phyloP scores from a whole-genome alignment of 2,797 vertebrate genomes.

The Tragopan temminckii region DNA sequence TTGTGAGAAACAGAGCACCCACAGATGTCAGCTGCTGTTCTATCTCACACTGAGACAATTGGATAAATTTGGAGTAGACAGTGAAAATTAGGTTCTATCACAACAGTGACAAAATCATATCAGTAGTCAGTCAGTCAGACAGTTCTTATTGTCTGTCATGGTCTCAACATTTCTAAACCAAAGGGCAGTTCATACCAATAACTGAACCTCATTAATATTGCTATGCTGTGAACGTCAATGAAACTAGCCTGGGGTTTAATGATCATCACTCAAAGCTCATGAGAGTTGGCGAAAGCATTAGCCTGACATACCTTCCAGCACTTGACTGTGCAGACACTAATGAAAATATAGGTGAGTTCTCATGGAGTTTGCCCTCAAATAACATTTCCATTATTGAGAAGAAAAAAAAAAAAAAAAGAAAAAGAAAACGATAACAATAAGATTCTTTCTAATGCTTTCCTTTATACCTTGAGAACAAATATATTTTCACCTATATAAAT shows the following conservation, averaged over 20 bases:
- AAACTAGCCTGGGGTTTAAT: not conserved
- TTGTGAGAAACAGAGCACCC: conserved; percentile 29
- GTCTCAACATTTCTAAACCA: not conserved
- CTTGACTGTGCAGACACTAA: not conserved
- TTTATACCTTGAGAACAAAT: not conserved
- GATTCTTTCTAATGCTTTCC: not conserved
- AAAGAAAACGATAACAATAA: too few relatives aligned
- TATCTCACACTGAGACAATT: not conserved
- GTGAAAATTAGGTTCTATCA: not conserved
- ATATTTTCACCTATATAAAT: not conserved
- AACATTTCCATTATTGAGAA: accelerated
- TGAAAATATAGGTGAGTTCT: not conserved
- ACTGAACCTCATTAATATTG: not conserved
- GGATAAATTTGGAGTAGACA: conserved; percentile 7
- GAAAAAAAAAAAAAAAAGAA: not conserved
- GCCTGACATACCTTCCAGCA: not conserved
- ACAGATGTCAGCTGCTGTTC: conserved; percentile 52
- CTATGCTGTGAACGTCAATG: not conserved
- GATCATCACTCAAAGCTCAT: not conserved
- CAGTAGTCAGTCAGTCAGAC: not conserved
- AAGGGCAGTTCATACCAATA: not conserved
- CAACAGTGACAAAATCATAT: not conserved
- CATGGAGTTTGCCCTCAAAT: not conserved
- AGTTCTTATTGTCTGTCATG: not conserved
- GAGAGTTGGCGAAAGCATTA: not conserved